phyloP scores from a whole-genome alignment of 2,888 invertebrate species.

The Callimorpha dominula region DNA sequence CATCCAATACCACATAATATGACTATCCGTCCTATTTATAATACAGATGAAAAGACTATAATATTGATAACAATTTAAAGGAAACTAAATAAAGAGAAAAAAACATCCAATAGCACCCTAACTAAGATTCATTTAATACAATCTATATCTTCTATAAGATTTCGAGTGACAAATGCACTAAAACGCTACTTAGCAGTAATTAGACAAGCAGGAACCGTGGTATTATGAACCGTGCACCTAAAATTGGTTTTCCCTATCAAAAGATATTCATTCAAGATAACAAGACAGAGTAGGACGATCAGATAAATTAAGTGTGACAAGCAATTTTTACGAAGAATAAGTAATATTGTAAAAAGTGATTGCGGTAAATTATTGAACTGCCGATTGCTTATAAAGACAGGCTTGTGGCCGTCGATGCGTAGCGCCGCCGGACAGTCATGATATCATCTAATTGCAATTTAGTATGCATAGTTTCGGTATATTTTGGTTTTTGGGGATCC shows the following conservation, averaged over 20 bases:
- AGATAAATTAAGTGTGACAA: slow-evolving; percentile 49
- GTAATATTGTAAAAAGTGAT: slow-evolving; percentile 25
- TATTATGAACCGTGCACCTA: neutral
- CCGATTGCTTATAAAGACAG: slow-evolving; percentile 41
- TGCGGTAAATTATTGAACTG: slow-evolving; percentile 37
- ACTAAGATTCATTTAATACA: neutral
- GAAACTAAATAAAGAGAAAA: neutral
- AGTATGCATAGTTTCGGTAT: slow-evolving; percentile 41
- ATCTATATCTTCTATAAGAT: neutral
- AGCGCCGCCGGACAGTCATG: slow-evolving; percentile 52
- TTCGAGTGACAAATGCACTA: neutral
- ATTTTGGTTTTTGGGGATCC: slow-evolving; percentile 37
- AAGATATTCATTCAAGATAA: too few relatives aligned
- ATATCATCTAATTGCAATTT: slow-evolving; percentile 56
- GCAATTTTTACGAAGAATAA: slow-evolving; percentile 31
- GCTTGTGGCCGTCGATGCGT: slow-evolving; percentile 55
- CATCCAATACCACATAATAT: too few relatives aligned
- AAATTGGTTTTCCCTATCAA: neutral
- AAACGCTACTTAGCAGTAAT: neutral
- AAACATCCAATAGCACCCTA: neutral
- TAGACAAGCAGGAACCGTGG: neutral
- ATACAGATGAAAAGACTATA: neutral
- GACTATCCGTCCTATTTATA: too few relatives aligned
- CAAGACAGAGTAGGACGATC: slow-evolving; percentile 20
- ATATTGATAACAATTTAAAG: neutral